These are phyloP conservation scores for Caenorhabditis macrosperma DNA, from an alignment of 2,888 invertebrate species.

Conservation along the genomic window DNA sequence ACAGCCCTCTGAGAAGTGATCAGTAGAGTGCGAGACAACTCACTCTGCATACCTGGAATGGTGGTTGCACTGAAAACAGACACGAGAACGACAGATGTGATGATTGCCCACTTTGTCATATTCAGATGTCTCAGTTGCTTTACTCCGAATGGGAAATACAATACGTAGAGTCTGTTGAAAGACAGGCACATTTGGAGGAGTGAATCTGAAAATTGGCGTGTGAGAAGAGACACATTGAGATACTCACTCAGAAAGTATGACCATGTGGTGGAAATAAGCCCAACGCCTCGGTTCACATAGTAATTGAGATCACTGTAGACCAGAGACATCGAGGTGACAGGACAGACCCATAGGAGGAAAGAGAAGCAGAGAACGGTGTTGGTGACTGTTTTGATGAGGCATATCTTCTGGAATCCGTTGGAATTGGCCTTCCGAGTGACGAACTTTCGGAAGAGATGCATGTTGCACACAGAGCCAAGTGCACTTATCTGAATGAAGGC, in stretches of 20 bases:
- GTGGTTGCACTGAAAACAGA: neutral
- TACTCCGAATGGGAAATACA: constrained; percentile 20
- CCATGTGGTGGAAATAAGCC: neutral
- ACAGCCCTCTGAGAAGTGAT: neutral
- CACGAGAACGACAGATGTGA: neutral
- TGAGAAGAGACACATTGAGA: too few relatives aligned
- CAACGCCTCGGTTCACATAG: neutral
- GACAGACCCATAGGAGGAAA: constrained; percentile 20
- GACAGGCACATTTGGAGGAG: constrained; percentile 13
- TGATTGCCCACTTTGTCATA: neutral
- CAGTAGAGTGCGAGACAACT: neutral
- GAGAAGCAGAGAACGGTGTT: constrained; percentile 5
- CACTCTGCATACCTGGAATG: neutral
- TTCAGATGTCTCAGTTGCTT: neutral
- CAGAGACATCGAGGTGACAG: neutral
- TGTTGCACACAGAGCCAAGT: neutral
- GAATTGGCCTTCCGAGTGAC: neutral
- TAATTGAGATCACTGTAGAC: neutral
- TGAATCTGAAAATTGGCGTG: neutral
- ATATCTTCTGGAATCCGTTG: constrained; percentile 12
- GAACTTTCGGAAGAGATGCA: neutral
- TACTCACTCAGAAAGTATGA: constrained; percentile 6
- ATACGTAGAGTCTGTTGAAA: constrained; percentile 15
- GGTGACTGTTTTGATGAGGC: constrained; percentile 3
- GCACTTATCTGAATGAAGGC: neutral